Evolutionary conservation across 2,797 vertebrate genomes (phyloP), one percentile per base, ranked within the genome.

Genomic region (Pangasius krempfi): DNA sequence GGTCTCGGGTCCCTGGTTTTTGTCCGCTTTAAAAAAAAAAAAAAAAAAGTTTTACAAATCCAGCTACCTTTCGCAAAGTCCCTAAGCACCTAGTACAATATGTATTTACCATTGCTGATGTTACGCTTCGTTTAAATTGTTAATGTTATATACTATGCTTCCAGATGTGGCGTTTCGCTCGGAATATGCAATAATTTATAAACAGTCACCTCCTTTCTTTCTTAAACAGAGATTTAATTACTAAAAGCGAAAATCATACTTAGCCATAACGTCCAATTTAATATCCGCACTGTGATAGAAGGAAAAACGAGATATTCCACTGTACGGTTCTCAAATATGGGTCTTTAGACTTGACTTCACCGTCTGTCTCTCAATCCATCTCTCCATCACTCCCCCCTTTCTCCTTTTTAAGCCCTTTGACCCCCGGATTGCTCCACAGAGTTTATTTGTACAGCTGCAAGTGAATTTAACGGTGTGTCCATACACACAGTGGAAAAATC

Each of bases 361-460:
- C 76, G 89, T 87, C 81, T 92, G 92, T 92, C 91, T 92, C 40
- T 73, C 73, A 88, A 90, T 83, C 84, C 85, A 87, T 92, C 90
- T 86, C 85, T 85, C 80, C 82, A 62, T 87, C 90, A 85, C 86
- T 88, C 88, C 87, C 86, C 90, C 89, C 33, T 85, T 70, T 70
- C 64, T 70, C 83, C 44, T 70, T 75, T 58, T 75, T 58, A 72
- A 84, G 89, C 88, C 91, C 89, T 90, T 88, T 90, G 80, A 89
- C 88, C 91, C 58, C 82, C 84, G 83, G 72, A 92, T 93, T 93
- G 88, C 93, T 92, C 90, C 91, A 79, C 87, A 30, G 85, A 85
- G 86, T 83, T 62, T 96, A 93, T 96, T 96, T 96, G 93, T 93
- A 95, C 95, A 96, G 95, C 95, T 95, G 95, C 92, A 88, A 64